phyloP scores from a whole-genome alignment of 2,888 invertebrate species.

The Sesamia inferens region DNA sequence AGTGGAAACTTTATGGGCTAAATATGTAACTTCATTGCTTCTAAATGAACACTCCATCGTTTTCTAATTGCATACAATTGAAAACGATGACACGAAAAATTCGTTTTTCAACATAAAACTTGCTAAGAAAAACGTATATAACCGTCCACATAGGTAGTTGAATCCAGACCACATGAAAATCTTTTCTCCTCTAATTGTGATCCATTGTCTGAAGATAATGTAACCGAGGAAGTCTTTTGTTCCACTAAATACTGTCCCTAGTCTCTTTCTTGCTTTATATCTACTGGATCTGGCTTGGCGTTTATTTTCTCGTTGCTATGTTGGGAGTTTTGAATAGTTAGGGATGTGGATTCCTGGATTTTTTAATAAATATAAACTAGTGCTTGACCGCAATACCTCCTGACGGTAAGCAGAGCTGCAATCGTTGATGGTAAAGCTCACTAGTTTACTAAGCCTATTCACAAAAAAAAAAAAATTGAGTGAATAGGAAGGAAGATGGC shows the following conservation, averaged over 20 bases:
- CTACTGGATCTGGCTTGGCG: background rate
- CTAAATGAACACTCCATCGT: no score
- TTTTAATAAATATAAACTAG: no score
- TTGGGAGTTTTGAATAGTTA: conserved; percentile 3
- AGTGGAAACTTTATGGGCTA: no score
- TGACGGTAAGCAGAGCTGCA: no score
- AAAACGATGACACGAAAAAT: background rate
- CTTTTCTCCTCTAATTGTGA: conserved; percentile 36
- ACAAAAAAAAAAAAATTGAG: no score
- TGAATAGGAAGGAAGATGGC: no score
- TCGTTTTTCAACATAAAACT: background rate
- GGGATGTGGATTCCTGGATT: background rate
- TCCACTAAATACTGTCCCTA: no score
- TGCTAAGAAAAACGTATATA: background rate
- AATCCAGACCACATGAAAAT: conserved; percentile 20
- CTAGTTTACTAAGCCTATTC: no score
- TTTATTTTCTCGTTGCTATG: background rate
- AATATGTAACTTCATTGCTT: no score
- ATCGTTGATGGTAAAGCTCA: no score
- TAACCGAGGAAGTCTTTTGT: conserved; percentile 46
- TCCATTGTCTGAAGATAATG: conserved; percentile 48
- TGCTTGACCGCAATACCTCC: no score
- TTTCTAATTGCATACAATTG: background rate
- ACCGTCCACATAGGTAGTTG: background rate
- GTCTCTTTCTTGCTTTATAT: conserved; percentile 1